phyloP scores from a whole-genome alignment of 2,113 vertebrate species.

The Vireo altiloquus region DNA sequence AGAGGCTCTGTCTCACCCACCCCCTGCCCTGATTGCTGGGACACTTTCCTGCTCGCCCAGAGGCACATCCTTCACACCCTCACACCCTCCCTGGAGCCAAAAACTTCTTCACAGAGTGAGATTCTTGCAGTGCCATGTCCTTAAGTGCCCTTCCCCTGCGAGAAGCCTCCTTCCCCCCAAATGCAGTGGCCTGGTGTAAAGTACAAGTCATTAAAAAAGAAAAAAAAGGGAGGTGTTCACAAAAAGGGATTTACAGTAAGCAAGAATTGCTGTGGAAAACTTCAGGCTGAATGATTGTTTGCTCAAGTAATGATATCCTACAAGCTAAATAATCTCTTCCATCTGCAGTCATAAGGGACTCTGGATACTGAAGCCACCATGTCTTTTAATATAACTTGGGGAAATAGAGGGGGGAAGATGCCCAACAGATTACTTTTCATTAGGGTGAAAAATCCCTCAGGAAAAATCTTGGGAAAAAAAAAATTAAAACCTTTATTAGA shows the following conservation, averaged over 20 bases:
- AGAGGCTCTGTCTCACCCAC: rapidly evolving
- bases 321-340: not conserved
- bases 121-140: rapidly evolving
- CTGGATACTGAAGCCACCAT: rapidly evolving
- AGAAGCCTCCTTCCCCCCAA: rapidly evolving
- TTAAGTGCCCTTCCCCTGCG: rapidly evolving
- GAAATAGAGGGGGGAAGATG: not conserved
- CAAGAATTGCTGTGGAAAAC: not conserved
- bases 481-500: not conserved
- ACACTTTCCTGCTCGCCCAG: rapidly evolving
- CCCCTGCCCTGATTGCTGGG: rapidly evolving
- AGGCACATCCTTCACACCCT: rapidly evolving
- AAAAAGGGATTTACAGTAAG: not conserved
- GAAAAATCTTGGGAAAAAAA: not conserved
- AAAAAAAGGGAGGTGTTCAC: not conserved
- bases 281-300: not conserved
- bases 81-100: rapidly evolving
- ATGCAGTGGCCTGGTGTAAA: rapidly evolving
- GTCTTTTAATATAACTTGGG: not conserved
- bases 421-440: not conserved
- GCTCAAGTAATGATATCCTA: not conserved
- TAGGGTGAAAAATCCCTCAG: not conserved
- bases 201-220: not conserved
- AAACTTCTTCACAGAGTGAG: rapidly evolving
- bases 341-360: not conserved